Evolutionary conservation across 1,140 invertebrate genomes (phyloP), one percentile per base, ranked within the genome.

Genomic region (Pomacea maculata): DNA sequence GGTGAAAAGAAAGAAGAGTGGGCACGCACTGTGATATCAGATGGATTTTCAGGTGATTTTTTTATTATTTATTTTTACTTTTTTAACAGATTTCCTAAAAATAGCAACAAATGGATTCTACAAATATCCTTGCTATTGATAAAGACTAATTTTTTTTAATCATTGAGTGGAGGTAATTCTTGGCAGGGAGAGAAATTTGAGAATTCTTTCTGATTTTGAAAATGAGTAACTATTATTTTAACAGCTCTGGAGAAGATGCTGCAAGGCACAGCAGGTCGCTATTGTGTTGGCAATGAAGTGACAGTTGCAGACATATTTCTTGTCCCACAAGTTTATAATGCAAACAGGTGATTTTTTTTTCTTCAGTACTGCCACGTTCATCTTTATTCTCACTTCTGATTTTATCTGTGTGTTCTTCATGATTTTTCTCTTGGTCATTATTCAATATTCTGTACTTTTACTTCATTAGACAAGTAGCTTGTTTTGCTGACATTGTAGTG

Each of bases 211-310:
- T 25, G 68, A 10, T 4, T 45, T 71, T 61, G 29, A 34, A 52
- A 15, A 45, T 34, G 70, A 68, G 21, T 52, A 25, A 25, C 25
- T 25, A 11, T 34, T 68, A n/a, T 55, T 80, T 68, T 80, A 65
- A 10, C 93, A 93, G 96, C 96, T 65, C 94, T 99, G 8, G 98
- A 99, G 92, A 95, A 96, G 89, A 91, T 97, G 15, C 90, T 99
- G 14, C 94, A 94, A 12, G 93, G 95, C 19, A 95, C 94, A 78
- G 95, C 96, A 73, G 98, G 97, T 21, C 97, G 97, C 90, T 99
- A 97, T 88, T 97, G 96, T 89, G 95, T 98, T 5, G 98, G 97
- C 6, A 96, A 99, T 92, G 94, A 96, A 84, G 94, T 99, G 61
- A 97, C 97, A 0, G 92, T 99, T 87, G 97, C 98, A 54, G 98